Percentiles rank a stretch among this genome's conserved stretches.
phyloP scores from a whole-genome alignment of 2,797 vertebrate species.

The Acipenser ruthenus region DNA sequence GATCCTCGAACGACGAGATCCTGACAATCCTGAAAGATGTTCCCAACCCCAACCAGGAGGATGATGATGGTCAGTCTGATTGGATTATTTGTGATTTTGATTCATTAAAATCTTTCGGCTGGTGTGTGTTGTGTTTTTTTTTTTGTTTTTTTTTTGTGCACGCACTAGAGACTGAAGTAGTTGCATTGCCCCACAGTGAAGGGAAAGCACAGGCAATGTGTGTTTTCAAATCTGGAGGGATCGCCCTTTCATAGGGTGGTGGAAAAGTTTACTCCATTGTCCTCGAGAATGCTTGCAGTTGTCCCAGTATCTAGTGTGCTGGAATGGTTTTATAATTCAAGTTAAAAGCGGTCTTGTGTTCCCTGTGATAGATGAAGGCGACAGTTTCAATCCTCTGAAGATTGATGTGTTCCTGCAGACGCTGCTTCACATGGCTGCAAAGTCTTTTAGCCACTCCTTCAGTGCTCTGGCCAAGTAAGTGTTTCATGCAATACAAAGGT shows the following conservation, averaged over 20 bases:
- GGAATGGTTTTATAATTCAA: too few relatives aligned
- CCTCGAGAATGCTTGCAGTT: too few relatives aligned
- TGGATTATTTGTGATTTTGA: slow-evolving; percentile 1
- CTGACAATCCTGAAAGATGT: slow-evolving; percentile 85
- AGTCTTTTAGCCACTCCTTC: slow-evolving; percentile 97
- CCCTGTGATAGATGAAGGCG: slow-evolving; percentile 79
- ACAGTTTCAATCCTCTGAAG: slow-evolving; percentile 91
- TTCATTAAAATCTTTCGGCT: background rate
- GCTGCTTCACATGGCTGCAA: slow-evolving; percentile 87
- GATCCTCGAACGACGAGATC: slow-evolving; percentile 88
- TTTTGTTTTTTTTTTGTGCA: too few relatives aligned
- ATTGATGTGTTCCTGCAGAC: slow-evolving; percentile 95
- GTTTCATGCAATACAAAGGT: too few relatives aligned
- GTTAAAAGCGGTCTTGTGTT: background rate
- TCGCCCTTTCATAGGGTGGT: too few relatives aligned
- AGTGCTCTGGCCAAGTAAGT: slow-evolving; percentile 96
- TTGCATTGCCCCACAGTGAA: too few relatives aligned
- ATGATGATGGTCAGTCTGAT: slow-evolving; percentile 74
- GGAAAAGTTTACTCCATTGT: too few relatives aligned
- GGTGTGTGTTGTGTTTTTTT: too few relatives aligned
- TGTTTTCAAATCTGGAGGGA: too few relatives aligned
- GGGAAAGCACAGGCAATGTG: too few relatives aligned
- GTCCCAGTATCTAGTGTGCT: too few relatives aligned
- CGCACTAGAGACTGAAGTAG: too few relatives aligned
- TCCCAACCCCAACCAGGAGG: slow-evolving; percentile 93